A percentile compares a stretch with the other conserved stretches of the same genome.
phyloP scores from a whole-genome alignment of 1,140 invertebrate species.

The Caenorhabditis inopinata region DNA sequence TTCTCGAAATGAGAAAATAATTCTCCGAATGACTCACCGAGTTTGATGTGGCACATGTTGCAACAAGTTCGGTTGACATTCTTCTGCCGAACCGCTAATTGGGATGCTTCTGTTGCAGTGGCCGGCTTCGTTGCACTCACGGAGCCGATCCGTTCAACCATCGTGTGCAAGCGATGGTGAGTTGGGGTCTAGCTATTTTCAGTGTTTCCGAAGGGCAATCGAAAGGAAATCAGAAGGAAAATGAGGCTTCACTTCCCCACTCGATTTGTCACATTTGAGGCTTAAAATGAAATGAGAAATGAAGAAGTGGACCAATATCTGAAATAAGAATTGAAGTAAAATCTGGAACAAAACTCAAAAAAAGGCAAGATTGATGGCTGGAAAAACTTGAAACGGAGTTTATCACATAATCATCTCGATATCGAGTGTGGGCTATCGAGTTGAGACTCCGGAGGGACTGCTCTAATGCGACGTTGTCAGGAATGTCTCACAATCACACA shows the following conservation, averaged over 20 bases:
- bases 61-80: constrained; percentile 34
- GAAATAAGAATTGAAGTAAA: not conserved
- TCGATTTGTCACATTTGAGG: not conserved
- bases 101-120: not conserved
- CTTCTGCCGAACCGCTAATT: constrained; percentile 2
- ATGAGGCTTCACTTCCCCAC: not conserved
- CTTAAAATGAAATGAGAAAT: not conserved
- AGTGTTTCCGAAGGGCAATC: too few relatives aligned
- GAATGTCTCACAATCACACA: not conserved
- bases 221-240: too few relatives aligned
- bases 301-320: not conserved
- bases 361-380: not conserved
- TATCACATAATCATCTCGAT: constrained; percentile 27
- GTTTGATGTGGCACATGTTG: constrained; percentile 37
- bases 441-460: not conserved
- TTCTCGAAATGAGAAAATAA: too few relatives aligned
- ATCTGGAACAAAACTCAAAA: not conserved
- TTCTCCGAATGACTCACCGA: constrained; percentile 20
- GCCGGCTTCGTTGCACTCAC: not conserved
- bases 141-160: not conserved
- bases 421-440: not conserved
- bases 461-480: not conserved
- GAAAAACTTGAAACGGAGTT: not conserved
- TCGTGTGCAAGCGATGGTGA: not conserved
- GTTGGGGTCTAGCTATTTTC: too few relatives aligned